Evolutionary conservation across 2,113 vertebrate species (phyloP), one percentile per base, ranked within the genome.

Genomic region (Heterotis niloticus): DNA sequence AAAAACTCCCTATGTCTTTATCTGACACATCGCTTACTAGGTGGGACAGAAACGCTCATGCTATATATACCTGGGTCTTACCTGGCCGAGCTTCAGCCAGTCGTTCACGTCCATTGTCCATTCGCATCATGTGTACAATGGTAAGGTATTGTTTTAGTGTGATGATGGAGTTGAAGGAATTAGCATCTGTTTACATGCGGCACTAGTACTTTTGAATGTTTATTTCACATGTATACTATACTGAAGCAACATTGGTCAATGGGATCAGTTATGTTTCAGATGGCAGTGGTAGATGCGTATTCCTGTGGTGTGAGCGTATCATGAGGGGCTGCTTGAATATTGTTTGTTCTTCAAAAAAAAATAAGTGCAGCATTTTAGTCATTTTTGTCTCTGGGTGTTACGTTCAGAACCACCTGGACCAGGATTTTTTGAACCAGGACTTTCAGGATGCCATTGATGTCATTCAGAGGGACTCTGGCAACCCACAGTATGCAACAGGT

Each of bases 381-480:
- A 44, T 2, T 44, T 44, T 44, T 44, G 34, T 44, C 26, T 18
- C 5, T 75, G 57, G 2, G 0, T 29, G 59, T 64, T 64, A 18
- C 74, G 5, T 64, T 34, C 82, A 98, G 96, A 90, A 75, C 77
- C 92, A 91, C 85, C 54, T 90, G 80, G 94, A 97, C 66, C 92
- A 89, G 73, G 96, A 99, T 24, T 88, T 93, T 62, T 81, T 94
- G 79, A 95, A 95, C 80, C 95, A 97, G 79, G 92, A 94, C 62
- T 96, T 98, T 17, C 93, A 98, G 87, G 97, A 99, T 84, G 96
- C 95, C 0, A 94, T 98, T 13, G 95, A 99, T 73, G 92, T 98
- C n/a, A 88, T 99, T 86, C 94, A 94, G 69, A 92, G 95, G n/a
- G 94, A 98, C 83, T 96, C 96, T 2, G 75, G 87, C 18, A 87